Evolutionary conservation across 1,140 invertebrate species (phyloP), one percentile per base, ranked within the genome.

Genomic region (Adoxophyes honmai): DNA sequence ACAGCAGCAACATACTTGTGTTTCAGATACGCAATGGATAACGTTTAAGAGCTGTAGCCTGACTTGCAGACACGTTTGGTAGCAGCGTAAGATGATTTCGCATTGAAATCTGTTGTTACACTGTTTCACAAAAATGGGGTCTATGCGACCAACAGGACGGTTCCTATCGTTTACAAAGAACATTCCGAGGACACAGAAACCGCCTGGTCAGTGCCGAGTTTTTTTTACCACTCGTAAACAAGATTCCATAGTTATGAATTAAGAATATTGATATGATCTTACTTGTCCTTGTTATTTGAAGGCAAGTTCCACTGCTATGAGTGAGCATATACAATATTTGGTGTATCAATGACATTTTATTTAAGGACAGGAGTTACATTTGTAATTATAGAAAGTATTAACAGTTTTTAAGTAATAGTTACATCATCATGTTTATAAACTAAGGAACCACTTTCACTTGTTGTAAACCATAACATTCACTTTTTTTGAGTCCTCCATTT

Each of bases 151-250:
- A 52, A 82, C 80, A 39, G 86, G 86, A 70, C 68, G 86, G 56
- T 90, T 89, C 64, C 74, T 89, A 35, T 80, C 85, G 51, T 89
- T 88, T 59, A 71, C 81, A n/a, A 88, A 83, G 61, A 90, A 90
- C 60, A 88, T 90, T 51, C 88, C 88, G 64, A 84, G 87, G 60
- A 74, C 86, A 65, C 83, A 85, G 64, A 89, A 88, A 66, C 86
- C 79, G 73, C 52, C 79, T 76, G 88, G 88, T 89, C 62, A 72
- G 72, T 73, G 14, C 36, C 44, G 16, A 5, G 28, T 48, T n/a
- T 55, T 55, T 59, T 38, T 48, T 52, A 52, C 28, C 36, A 55
- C 15, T 42, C 8, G 10, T n/a, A 60, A 37, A 37, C 52, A 51
- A 37, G 62, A 71, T 70, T 61, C 59, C 58, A 55, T 44, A 56